phyloP scores from a whole-genome alignment of 2,113 vertebrate genomes.

The Catharus fuscescens region DNA sequence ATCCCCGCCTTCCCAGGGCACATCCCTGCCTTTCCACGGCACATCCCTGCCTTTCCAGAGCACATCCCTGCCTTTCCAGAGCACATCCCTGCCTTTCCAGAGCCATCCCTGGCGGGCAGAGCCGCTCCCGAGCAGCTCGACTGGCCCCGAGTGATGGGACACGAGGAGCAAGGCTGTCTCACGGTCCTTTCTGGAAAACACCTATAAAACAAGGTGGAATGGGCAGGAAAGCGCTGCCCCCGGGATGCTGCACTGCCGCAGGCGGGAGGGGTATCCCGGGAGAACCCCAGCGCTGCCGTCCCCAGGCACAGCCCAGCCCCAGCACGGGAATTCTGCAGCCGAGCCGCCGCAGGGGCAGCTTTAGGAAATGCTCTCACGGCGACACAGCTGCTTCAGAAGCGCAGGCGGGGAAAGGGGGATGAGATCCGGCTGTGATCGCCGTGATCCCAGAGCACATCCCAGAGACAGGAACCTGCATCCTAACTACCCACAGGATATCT shows the following conservation, averaged over 20 bases:
- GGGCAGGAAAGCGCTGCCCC: background rate
- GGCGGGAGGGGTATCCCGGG: background rate
- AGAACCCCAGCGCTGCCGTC: background rate
- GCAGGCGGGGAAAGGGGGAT: background rate
- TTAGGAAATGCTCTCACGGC: background rate
- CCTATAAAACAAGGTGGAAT: background rate
- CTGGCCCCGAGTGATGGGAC: background rate
- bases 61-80: too few species aligned
- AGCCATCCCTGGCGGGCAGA: too few species aligned
- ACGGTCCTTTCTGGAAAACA: background rate
- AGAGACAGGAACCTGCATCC: background rate
- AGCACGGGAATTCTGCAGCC: background rate
- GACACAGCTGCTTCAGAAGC: accelerated
- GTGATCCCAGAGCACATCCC: background rate
- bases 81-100: too few species aligned
- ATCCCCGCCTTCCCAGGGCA: too few species aligned
- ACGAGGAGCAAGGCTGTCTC: background rate
- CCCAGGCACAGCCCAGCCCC: background rate
- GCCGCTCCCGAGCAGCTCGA: too few species aligned
- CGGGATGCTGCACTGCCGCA: background rate
- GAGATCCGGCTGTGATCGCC: background rate
- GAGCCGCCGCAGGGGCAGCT: background rate
- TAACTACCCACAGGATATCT: accelerated
- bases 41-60: too few species aligned
- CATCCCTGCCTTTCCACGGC: too few species aligned